Percentiles rank a stretch among this genome's conserved stretches.
Evolutionary conservation across 1,140 invertebrate species (phyloP).

Genomic region (Eulimnadia texana): DNA sequence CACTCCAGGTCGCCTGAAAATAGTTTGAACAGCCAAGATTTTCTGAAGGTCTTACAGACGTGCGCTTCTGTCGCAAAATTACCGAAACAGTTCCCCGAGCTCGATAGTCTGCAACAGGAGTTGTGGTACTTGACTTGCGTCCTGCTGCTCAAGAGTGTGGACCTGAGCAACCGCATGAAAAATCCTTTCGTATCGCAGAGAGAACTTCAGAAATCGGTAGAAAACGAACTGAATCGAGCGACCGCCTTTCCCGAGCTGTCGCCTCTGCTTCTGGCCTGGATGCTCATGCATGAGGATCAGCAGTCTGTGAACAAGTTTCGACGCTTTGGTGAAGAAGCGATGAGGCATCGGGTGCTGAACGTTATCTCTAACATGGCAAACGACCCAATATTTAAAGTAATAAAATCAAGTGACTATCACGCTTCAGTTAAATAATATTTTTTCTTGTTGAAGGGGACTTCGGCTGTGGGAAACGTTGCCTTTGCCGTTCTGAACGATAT

Average conservation of each 20-base stretch:
- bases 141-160: background rate
- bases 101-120: background rate
- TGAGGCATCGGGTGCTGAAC: background rate
- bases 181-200: background rate
- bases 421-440: background rate
- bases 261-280: constrained; percentile 1
- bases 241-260: background rate
- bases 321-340: constrained; percentile 4
- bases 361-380: background rate
- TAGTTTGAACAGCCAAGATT: background rate
- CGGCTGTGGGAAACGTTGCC: background rate
- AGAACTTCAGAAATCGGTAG: background rate
- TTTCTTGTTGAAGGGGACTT: background rate
- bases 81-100: background rate
- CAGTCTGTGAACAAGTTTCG: background rate
- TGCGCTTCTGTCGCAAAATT: background rate
- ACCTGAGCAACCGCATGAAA: background rate
- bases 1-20: no score
- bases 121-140: background rate
- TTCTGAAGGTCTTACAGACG: background rate
- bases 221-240: background rate
- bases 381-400: constrained; percentile 2
- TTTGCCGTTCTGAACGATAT: background rate
- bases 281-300: background rate
- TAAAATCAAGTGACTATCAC: background rate